Percentiles rank a stretch among this genome's conserved stretches.
phyloP scores from a whole-genome alignment of 2,888 invertebrate genomes.

The Philereme transversata region DNA sequence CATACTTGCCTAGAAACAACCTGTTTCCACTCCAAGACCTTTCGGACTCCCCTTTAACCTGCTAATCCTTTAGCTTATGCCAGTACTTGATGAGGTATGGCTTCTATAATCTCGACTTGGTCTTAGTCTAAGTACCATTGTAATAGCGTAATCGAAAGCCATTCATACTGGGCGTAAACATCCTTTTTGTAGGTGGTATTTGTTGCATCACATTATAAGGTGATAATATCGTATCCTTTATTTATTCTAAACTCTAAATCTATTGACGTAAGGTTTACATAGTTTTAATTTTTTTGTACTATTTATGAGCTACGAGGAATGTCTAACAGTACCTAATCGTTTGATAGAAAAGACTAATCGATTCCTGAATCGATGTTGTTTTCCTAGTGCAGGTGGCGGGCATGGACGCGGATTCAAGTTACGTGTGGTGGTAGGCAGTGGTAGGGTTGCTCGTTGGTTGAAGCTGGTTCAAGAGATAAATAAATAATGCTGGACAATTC shows the following conservation, averaged over 20 bases:
- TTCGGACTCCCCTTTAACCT: too few species aligned
- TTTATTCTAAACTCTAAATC: slow-evolving; percentile 3
- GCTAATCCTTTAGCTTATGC: too few species aligned
- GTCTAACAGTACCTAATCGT: slow-evolving; percentile 26
- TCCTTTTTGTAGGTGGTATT: background rate
- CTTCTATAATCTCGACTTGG: too few species aligned
- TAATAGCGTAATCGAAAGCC: background rate
- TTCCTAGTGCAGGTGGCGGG: slow-evolving; percentile 6
- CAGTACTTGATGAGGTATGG: too few species aligned
- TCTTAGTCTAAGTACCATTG: slow-evolving; percentile 9
- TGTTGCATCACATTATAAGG: too few species aligned
- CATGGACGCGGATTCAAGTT: too few species aligned
- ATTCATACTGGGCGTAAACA: slow-evolving; percentile 26
- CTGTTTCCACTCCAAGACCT: too few species aligned
- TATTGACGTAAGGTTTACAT: background rate
- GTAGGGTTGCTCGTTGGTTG: background rate
- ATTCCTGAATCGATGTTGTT: slow-evolving; percentile 38
- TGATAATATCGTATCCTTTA: too few species aligned
- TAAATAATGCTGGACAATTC: too few species aligned
- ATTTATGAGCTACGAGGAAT: slow-evolving; percentile 24
- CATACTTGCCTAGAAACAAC: too few species aligned
- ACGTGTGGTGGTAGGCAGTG: slow-evolving; percentile 6
- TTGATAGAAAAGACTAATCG: slow-evolving; percentile 33
- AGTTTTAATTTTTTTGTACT: slow-evolving; percentile 1
- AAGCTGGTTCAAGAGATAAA: too few species aligned